Evolutionary conservation across 2,797 vertebrate genomes (phyloP), one percentile per base, ranked within the genome.

Genomic region (Halcyon smyrnensis): DNA sequence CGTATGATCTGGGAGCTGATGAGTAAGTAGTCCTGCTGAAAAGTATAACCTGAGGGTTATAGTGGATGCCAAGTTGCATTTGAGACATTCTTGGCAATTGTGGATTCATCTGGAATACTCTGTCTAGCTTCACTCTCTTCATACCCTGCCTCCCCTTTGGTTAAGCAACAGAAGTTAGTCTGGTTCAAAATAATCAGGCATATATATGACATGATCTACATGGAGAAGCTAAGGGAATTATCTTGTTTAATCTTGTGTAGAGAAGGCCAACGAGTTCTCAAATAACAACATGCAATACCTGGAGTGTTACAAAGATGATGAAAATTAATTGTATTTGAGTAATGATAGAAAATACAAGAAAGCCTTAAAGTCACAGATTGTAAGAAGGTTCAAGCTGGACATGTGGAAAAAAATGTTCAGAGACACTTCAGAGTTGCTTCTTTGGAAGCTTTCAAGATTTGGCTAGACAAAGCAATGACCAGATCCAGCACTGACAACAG

Each of bases 101-200:
- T 48, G 25, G 30, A 45, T n/a, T 18, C 28, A 60, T 67, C 28
- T 51, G n/a, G 28, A 67, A 83, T 32, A 37, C 5, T 56, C 41
- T 18, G 3, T 8, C 17, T 27, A 20, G 27, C 48, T 63, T 50
- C 34, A n/a, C 13, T 20, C 9, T 10, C 30, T 6, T 34, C 1
- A 0, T 17, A 46, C 14, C 23, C 15, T 3, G 1, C 4, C 10
- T 19, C 25, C 5, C 36, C 36, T 80, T 36, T 12, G 6, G 32
- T 36, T 82, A 69, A 54, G 20, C 17, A 53, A 54, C n/a, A 48
- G 18, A 64, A 43, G 9, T 6, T 15, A 67, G 46, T 53, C 46
- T 2, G 1, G 19, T 37, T 62, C 24, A 51, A 78, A 71, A 63
- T 59, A 64, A 57, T 7, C 11, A 15, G 13, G 16, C 27, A 10